These are phyloP conservation scores for Eumacrocentrus americanus DNA, from an alignment of 2,888 invertebrate genomes.

Conservation along the genomic window DNA sequence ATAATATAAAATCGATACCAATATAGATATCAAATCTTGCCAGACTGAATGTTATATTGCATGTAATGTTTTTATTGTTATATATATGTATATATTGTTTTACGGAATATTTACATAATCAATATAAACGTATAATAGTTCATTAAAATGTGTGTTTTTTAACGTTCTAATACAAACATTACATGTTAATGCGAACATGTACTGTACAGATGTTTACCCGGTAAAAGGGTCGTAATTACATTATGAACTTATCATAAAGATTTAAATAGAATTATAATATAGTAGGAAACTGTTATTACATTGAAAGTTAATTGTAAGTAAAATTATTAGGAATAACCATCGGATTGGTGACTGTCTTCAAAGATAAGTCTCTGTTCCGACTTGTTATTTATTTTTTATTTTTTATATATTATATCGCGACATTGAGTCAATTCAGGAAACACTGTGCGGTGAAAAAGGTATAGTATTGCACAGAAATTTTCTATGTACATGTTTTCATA, in stretches of 20 bases:
- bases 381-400: no score
- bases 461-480: constrained; percentile 41
- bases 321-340: not conserved
- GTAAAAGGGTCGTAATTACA: no score
- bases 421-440: not conserved
- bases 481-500: constrained; percentile 54
- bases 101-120: not conserved
- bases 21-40: not conserved
- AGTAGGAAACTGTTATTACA: no score
- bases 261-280: not conserved
- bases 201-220: constrained; percentile 5
- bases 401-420: not conserved
- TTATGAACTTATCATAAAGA: not conserved
- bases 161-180: no score
- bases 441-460: constrained; percentile 33
- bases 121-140: not conserved
- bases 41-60: no score
- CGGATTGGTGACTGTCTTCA: not conserved
- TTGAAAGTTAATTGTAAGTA: not conserved
- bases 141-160: no score
- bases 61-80: no score
- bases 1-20: not conserved
- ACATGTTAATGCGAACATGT: not conserved
- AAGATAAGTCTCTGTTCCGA: not conserved
- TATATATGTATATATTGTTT: no score